Evolutionary conservation across 2,888 invertebrate species (phyloP), one percentile per base, ranked within the genome.

Genomic region (Pteria penguin): DNA sequence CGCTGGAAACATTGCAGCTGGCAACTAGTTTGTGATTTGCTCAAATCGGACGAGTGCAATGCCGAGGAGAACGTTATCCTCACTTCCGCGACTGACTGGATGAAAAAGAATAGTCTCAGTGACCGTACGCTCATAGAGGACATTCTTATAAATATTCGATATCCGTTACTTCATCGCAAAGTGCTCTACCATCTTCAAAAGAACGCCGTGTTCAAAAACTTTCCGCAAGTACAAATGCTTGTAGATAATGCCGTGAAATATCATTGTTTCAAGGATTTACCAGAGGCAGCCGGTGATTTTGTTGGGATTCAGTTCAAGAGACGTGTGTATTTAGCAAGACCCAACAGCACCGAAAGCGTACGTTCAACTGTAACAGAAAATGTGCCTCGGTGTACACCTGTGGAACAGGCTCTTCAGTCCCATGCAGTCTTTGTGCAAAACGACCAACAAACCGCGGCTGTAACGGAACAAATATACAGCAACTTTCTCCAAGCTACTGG

Each of bases 141-240:
- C 61, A 88, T 89, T 62, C 80, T 89, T 27, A 82, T 87, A 22
- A 87, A 87, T 72, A 89, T 89, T 71, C 85, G 88, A 61, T 89
- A 89, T 77, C 89, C 89, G 1, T 78, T 87, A 24, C 82, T 89
- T 54, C 85, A 88, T 71, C 79, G 86, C 71, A 81, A 87, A 69
- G 88, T 89, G 57, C 82, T 89, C 27, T 89, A 89, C 72, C 87
- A 88, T 74, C 83, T 89, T 75, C 86, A 88, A 75, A 88, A 88
- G 72, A 88, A 88, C 74, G 85, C 85, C 70, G 87, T 87, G 75
- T 89, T 89, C 81, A 86, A 86, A 81, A 89, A 89, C 78, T 89
- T 89, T 76, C 89, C 89, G 0, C 81, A 82, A 57, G 87, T 89
- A 5, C 88, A 88, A 77, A 86, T 84, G 27, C 84, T 87, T 14